Conservation (phyloP, 2,888 invertebrate species). For the Lithophane socia region DNA sequence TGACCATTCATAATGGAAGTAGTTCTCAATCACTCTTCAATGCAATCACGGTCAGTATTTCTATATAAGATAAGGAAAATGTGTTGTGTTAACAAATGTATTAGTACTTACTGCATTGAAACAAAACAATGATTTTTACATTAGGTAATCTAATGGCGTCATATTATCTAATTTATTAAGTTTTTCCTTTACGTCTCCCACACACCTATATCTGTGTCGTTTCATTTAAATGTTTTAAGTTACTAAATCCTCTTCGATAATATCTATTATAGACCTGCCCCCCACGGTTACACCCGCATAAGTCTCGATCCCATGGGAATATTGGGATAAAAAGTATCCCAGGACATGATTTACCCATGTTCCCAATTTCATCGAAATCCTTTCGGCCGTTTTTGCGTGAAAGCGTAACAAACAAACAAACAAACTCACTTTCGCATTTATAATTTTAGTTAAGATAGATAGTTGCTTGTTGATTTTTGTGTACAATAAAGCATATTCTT, state of each 20-base stretch:
- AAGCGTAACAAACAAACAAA: too few species aligned
- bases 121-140: not conserved
- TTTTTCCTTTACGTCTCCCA: not conserved
- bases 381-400: too few species aligned
- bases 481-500: not conserved
- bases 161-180: not conserved
- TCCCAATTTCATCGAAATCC: too few species aligned
- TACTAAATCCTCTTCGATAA: not conserved
- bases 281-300: too few species aligned
- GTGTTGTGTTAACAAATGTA: not conserved
- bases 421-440: too few species aligned
- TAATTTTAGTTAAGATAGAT: too few species aligned
- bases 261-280: not conserved
- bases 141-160: not conserved
- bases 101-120: not conserved
- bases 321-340: too few species aligned
- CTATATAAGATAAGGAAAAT: slow-evolving; percentile 32
- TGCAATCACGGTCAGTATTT: slow-evolving; percentile 7
- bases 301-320: too few species aligned
- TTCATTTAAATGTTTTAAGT: not conserved
- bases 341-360: too few species aligned
- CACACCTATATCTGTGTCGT: not conserved
- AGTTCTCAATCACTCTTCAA: slow-evolving; percentile 16
- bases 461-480: not conserved
- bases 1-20: slow-evolving; percentile 12